A percentile compares a stretch with the other conserved stretches of the same genome.
These are phyloP conservation scores for Eristalinus aeneus DNA, from an alignment of 2,888 invertebrate genomes.

Conservation along the genomic window DNA sequence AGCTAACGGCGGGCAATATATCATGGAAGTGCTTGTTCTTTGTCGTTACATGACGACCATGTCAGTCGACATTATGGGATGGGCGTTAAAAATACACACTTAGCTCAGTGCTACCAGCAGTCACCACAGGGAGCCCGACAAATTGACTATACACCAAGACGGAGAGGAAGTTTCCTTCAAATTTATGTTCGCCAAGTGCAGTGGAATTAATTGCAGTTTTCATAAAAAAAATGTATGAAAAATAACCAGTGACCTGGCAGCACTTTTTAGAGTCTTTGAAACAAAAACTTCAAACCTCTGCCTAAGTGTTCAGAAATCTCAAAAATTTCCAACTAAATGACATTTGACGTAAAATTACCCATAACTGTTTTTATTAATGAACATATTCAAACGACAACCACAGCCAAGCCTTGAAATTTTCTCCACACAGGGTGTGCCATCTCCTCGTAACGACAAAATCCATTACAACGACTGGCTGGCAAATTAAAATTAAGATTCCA, in stretches of 20 bases:
- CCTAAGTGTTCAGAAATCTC: no score
- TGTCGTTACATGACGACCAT: background rate
- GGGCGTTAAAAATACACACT: constrained; percentile 48
- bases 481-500: constrained; percentile 40
- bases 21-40: background rate
- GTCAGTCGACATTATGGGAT: background rate
- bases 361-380: constrained; percentile 6
- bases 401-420: constrained; percentile 10
- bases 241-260: no score
- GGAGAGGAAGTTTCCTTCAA: no score
- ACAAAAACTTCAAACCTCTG: no score
- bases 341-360: no score
- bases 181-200: no score
- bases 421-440: constrained; percentile 34
- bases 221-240: no score
- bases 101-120: constrained; percentile 16
- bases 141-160: no score
- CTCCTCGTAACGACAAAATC: background rate
- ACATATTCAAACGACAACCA: constrained; percentile 8
- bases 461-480: background rate
- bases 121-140: background rate
- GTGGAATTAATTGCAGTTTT: constrained; percentile 47
- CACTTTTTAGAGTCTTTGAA: no score
- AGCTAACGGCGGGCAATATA: background rate
- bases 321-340: no score